Base-by-base conservation (phyloP, 2,888 invertebrate species). In the Trachelus iudaicus region DNA sequence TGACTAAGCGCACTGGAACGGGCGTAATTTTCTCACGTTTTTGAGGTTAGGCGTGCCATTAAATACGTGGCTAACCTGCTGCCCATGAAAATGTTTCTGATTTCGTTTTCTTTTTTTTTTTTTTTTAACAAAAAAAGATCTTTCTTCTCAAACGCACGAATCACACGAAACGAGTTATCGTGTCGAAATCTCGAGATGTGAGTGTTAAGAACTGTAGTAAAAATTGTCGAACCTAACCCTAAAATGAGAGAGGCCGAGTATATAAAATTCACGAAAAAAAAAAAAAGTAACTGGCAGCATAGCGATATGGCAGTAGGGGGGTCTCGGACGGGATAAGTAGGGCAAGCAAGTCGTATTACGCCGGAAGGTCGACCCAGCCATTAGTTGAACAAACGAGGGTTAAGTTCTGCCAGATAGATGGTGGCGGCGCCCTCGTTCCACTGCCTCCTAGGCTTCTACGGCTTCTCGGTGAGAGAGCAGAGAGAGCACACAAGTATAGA, bases 351-450 rank as follows among this genome's bases (percentile, higher is more conserved):
- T 83, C 83, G 86, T 80, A 82, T 81, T 80, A 83, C 80, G 79
- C 74, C 77, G 81, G 77, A 80, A 83, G 84, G 84, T 86, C 85
- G 78, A 82, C 79, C 85, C 78, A 76, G 76, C 84, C 83, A 86
- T 87, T 87, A 86, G 85, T 81, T 80, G 85, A 85, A 83, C 85
- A 85, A 86, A 86, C 85, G 85, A 83, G 82, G 80, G 81, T 80
- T 81, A 82, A 56, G 56, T 56, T 56, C 56, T 56, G 56, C 56
- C 23, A 56, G 56, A 56, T 56, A 56, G 56, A 56, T 56, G 56
- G 56, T 56, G 56, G 23, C 56, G 56, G 23, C 23, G 23, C 56
- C 23, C 56, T 23, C 56, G 56, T 56, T 56, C 56, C 56, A 56
- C 23, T 23, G 56, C 56, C 56, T 56, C 23, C 56, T 6, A 56